A percentile compares a stretch with the other conserved stretches of the same genome.
Evolutionary conservation across 23 tunicate genomes (phyloP).

Genomic region (Halocynthia roretzi): DNA sequence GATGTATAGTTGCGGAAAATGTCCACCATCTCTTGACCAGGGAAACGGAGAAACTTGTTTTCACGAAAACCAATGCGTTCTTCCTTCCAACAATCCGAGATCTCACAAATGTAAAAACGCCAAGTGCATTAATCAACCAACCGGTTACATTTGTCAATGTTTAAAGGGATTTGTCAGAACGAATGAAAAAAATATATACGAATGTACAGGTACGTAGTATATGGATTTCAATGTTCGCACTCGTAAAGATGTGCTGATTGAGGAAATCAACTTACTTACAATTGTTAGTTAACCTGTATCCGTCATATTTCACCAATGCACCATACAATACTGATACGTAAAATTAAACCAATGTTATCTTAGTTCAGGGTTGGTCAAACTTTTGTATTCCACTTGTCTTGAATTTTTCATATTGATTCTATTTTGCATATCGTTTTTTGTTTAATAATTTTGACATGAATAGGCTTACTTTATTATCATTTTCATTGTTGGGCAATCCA

Average conservation of each 20-base stretch:
- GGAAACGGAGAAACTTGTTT: slow-evolving; percentile 84
- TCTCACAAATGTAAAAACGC: slow-evolving; percentile 55
- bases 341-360: too few relatives aligned
- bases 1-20: slow-evolving; percentile 57
- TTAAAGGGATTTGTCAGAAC: slow-evolving; percentile 20
- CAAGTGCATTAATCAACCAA: slow-evolving; percentile 31
- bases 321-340: too few relatives aligned
- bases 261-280: too few relatives aligned
- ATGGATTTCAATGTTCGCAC: not conserved
- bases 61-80: slow-evolving; percentile 74
- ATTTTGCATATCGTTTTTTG: too few relatives aligned
- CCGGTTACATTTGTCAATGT: slow-evolving; percentile 50
- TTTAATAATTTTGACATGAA: too few relatives aligned
- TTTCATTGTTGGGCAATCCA: too few relatives aligned
- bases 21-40: slow-evolving; percentile 40
- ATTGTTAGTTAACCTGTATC: too few relatives aligned
- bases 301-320: too few relatives aligned
- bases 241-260: not conserved
- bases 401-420: too few relatives aligned
- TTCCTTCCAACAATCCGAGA: not conserved
- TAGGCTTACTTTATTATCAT: too few relatives aligned
- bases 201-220: not conserved
- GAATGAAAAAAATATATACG: not conserved
- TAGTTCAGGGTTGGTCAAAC: too few relatives aligned
- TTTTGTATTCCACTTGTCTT: too few relatives aligned